Evolutionary conservation across 1,140 invertebrate species (phyloP).

Genomic region (Popillia japonica): DNA sequence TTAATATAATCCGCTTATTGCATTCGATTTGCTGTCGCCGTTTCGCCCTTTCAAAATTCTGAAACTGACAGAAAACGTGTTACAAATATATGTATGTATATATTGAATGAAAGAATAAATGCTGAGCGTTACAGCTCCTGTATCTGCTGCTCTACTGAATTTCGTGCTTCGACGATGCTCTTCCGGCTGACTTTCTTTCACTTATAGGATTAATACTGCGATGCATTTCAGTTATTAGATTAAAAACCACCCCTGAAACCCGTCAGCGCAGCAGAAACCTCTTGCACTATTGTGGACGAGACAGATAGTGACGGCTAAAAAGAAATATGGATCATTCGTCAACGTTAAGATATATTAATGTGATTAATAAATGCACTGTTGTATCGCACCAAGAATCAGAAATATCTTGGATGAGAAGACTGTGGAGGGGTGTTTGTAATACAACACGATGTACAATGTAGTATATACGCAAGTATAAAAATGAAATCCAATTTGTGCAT

Average conservation of each 20-base stretch:
- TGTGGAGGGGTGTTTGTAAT: too few species aligned
- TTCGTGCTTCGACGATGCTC: not conserved
- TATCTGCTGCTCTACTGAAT: not conserved
- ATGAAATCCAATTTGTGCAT: not conserved
- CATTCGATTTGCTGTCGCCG: not conserved
- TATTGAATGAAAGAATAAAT: conserved; percentile 7
- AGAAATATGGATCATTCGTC: conserved; percentile 8
- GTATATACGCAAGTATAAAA: too few species aligned
- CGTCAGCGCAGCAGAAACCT: conserved; percentile 2
- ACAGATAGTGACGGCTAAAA: not conserved
- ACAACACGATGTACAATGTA: too few species aligned
- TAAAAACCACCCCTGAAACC: conserved; percentile 7
- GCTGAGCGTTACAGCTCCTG: not conserved
- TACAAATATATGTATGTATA: not conserved
- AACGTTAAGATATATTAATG: not conserved
- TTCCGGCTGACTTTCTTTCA: not conserved
- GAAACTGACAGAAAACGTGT: conserved; percentile 12
- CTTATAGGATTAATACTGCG: conserved; percentile 21
- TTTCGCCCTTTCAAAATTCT: conserved; percentile 1
- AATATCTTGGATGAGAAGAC: too few species aligned
- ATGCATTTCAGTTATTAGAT: conserved; percentile 34
- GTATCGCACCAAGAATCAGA: not conserved
- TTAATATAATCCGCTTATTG: conserved; percentile 25
- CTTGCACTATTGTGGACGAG: not conserved
- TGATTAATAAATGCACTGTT: not conserved